Base-by-base conservation (phyloP, 2,888 invertebrate species). In the Drosophila mercatorum region DNA sequence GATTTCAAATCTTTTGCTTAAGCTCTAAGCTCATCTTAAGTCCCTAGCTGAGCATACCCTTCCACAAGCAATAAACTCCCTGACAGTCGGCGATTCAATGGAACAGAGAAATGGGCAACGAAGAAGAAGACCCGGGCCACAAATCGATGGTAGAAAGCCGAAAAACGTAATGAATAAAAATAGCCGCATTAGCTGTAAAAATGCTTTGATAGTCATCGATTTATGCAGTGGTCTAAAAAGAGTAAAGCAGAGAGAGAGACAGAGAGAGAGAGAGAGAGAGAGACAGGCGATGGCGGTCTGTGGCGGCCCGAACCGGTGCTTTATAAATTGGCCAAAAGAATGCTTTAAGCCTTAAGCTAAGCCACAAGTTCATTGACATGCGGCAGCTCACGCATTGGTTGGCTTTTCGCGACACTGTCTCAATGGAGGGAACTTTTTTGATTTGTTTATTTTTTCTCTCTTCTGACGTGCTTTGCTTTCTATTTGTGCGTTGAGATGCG, bases 151-250 rank as follows among this genome's bases (percentile, higher is more conserved):
- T 78, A 85, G 81, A 87, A 86, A 84, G 75, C 81, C 57, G 52
- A 76, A 82, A 83, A 83, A 83, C 81, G 86, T 84, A 88, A 90
- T 90, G 87, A 81, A 88, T 85, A 90, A 90, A 88, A 90, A 90
- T 88, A 90, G 83, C 82, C 82, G 76, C 78, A 88, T 87, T 88
- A 90, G 88, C 90, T 85, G 88, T 89, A 87, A 88, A 87, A 89
- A 80, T 62, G 75, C 74, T 78, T 81, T 84, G 87, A 87, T 88
- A 85, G 85, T 83, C 81, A 88, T 88, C 86, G 81, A 87, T 87
- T 79, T 78, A 72, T 75, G 75, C 68, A 68, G 36, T 38, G 52
- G 56, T 53, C 58, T 44, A 53, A n/a, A 43, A 28, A 55, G 52
- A 56, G 7, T 47, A 17, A 60, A n/a, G 57, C 22, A 56, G 40